phyloP scores from a whole-genome alignment of 2,113 vertebrate genomes.

The Machaerirhynchus nigripectus region DNA sequence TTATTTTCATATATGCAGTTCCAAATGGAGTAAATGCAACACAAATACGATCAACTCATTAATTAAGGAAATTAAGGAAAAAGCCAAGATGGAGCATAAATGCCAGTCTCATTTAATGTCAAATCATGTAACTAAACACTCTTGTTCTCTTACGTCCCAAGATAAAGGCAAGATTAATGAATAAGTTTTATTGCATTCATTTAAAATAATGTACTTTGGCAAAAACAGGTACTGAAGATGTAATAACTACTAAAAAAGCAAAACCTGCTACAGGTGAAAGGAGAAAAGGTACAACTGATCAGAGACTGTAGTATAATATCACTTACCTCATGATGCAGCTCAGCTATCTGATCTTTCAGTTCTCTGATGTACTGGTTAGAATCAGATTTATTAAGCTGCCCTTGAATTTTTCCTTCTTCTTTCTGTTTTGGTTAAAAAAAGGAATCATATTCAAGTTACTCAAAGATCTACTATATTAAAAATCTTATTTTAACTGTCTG shows the following conservation, averaged over 20 bases:
- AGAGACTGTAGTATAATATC: slow-evolving; percentile 41
- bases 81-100: neutral
- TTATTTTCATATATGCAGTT: neutral
- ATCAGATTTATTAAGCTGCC: slow-evolving; percentile 96
- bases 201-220: neutral
- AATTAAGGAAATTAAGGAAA: neutral
- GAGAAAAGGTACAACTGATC: slow-evolving; percentile 42
- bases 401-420: slow-evolving; percentile 96
- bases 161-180: neutral
- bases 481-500: neutral
- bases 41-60: neutral
- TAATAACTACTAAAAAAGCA: slow-evolving; percentile 2
- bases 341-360: slow-evolving; percentile 94
- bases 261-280: neutral
- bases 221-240: neutral
- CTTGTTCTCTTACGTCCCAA: neutral
- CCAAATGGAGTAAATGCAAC: neutral
- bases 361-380: slow-evolving; percentile 94
- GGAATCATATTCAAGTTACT: neutral
- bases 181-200: neutral
- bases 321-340: slow-evolving; percentile 94
- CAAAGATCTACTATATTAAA: neutral
- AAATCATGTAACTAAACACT: neutral
- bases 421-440: slow-evolving; percentile 79
- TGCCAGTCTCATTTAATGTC: neutral